phyloP scores from a whole-genome alignment of 1,140 invertebrate genomes.

The Psix sp. region DNA sequence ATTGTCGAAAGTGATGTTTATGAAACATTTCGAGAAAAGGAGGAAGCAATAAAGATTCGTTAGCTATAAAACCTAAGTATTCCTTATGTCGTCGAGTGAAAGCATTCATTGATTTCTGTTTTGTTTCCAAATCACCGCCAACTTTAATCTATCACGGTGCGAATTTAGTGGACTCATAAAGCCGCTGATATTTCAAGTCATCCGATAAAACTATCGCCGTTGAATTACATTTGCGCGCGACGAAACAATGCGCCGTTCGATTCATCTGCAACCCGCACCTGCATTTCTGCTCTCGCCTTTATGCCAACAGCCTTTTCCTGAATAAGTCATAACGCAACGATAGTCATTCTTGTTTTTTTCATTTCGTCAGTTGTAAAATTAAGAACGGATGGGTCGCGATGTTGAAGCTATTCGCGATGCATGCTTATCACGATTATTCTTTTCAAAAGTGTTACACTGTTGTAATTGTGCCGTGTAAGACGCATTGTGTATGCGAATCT shows the following conservation, averaged over 20 bases:
- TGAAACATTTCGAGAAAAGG: constrained; percentile 37
- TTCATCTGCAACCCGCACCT: constrained; percentile 47
- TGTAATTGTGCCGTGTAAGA: no score
- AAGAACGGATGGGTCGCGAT: constrained; percentile 9
- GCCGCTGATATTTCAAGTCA: constrained; percentile 52
- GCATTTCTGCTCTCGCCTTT: constrained; percentile 53
- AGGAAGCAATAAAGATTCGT: constrained; percentile 48
- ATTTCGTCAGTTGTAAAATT: constrained; percentile 10
- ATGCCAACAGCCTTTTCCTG: constrained; percentile 29
- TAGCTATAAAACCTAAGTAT: constrained; percentile 44
- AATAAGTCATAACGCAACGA: constrained; percentile 23
- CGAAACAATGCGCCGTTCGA: constrained; percentile 50
- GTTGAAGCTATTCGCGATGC: constrained; percentile 7
- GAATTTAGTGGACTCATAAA: constrained; percentile 55
- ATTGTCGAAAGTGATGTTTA: constrained; percentile 30
- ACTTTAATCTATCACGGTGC: constrained; percentile 44
- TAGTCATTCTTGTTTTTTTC: constrained; percentile 26
- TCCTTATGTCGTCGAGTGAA: constrained; percentile 29
- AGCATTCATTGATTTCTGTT: constrained; percentile 53
- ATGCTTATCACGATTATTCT: background rate
- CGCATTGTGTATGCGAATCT: no score
- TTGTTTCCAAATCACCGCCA: constrained; percentile 42
- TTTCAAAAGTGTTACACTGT: background rate
- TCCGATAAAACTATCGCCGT: constrained; percentile 51
- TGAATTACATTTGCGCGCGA: constrained; percentile 50